phyloP scores from a whole-genome alignment of 2,113 vertebrate species.

The Dasyurus viverrinus region DNA sequence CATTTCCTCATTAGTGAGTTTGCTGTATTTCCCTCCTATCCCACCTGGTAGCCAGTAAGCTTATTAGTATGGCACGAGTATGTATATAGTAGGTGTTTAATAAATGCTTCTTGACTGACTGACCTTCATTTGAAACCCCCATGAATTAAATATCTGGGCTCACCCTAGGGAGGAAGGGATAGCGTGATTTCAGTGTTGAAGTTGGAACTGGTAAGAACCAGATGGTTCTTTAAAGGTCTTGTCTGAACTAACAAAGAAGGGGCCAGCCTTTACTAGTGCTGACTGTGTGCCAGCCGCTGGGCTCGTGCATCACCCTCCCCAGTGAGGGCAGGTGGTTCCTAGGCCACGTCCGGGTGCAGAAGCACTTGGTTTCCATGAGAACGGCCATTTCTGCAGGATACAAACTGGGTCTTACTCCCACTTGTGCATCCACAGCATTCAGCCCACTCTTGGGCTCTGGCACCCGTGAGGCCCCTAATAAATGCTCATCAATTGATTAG shows the following conservation, averaged over 20 bases:
- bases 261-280: too few relatives aligned
- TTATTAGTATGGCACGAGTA: rapidly evolving
- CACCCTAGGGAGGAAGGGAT: background rate
- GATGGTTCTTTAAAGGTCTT: background rate
- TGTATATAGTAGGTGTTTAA: background rate
- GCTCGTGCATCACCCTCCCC: too few relatives aligned
- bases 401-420: background rate
- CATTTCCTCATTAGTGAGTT: background rate
- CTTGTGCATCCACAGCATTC: background rate
- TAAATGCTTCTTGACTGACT: background rate
- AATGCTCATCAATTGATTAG: background rate
- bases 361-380: too few relatives aligned
- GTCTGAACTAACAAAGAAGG: too few relatives aligned
- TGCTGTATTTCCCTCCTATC: too few relatives aligned
- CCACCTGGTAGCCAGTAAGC: background rate
- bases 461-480: background rate
- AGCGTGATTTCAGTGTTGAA: background rate
- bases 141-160: background rate
- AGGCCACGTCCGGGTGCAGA: too few relatives aligned
- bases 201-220: background rate
- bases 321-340: background rate
- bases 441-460: background rate
- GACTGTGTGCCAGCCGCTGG: too few relatives aligned
- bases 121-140: background rate
- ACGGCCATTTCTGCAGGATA: background rate